Base-by-base conservation (phyloP, 2,888 invertebrate species). In the Listrodromus nycthemerus region DNA sequence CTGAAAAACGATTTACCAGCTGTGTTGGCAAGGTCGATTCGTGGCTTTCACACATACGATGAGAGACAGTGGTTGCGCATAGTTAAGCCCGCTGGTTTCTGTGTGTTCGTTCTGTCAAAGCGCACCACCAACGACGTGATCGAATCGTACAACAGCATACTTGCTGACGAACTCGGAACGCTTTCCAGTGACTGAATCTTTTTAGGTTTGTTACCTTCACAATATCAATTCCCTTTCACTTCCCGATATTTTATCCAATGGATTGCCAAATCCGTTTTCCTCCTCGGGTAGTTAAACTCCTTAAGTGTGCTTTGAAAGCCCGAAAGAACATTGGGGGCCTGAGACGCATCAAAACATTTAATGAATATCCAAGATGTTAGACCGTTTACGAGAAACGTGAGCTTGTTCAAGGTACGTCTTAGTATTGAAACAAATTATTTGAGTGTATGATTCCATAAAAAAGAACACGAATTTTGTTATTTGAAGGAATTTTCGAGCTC, bases 61-160 rank as follows among this genome's bases (percentile, higher is more conserved):
- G 70, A 81, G 81, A 41, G 76, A 13, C 70, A 81, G 45, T 76
- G 74, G 80, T 10, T 84, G 6, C 21, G 63, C 19, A 63, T 45
- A 52, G 81, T 84, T 0, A 73, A 84, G 69, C 81, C 55, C 8
- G 55, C 55, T 5, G 55, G 55, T 21, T 55, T 55, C 19, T 55
- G 21, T 10, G 55, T 55, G 4, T 24, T 10, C 10, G 55, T 21
- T 55, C 21, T 55, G 10, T 55, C 55, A 3, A 8, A 19, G 10
- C 21, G 55, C 5, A 55, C 13, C 3, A 55, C 13, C 3, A 55
- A 55, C 24, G 10, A 55, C 55, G 55, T 55, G 1, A 24, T 19
- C 1, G 55, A 55, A 10, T 55, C 55, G 7, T 55, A 55, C 21
- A 55, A 55, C 21, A 55, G 55, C 55, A 19, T 55, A 8, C 55